These are phyloP conservation scores for Apodemia duryi DNA, from an alignment of 2,888 invertebrate genomes.

Conservation along the genomic window DNA sequence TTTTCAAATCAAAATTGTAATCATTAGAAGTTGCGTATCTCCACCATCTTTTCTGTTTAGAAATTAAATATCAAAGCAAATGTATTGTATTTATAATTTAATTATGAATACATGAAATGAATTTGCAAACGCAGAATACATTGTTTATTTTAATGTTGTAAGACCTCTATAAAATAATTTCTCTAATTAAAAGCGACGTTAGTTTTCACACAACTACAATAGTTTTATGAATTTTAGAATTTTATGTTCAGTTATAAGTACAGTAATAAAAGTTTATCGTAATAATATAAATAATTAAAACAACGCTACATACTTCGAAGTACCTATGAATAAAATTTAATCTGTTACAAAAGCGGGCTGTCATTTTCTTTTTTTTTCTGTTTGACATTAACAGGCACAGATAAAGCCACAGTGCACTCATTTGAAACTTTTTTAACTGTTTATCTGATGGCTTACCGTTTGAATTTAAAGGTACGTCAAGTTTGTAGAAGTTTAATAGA, in stretches of 20 bases:
- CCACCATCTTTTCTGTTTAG: too few relatives aligned
- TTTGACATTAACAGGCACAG: slow-evolving; percentile 74
- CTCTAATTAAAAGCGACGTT: not conserved
- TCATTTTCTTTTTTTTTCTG: slow-evolving; percentile 71
- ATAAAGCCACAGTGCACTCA: slow-evolving; percentile 61
- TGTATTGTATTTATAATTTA: not conserved
- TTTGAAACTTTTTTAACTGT: slow-evolving; percentile 51
- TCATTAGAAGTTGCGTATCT: too few relatives aligned
- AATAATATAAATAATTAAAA: slow-evolving; percentile 17
- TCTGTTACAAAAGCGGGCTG: slow-evolving; percentile 41
- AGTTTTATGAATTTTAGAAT: slow-evolving; percentile 5
- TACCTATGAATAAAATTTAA: slow-evolving; percentile 24
- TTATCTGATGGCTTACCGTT: slow-evolving; percentile 77
- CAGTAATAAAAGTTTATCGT: not conserved
- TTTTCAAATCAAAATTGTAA: too few relatives aligned
- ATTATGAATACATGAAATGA: slow-evolving; percentile 2
- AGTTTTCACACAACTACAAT: slow-evolving; percentile 4
- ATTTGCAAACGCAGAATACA: slow-evolving; percentile 6
- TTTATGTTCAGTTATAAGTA: not conserved
- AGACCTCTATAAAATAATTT: not conserved
- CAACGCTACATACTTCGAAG: slow-evolving; percentile 11
- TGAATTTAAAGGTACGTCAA: slow-evolving; percentile 73
- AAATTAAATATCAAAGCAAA: not conserved
- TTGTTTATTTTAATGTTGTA: slow-evolving; percentile 1
- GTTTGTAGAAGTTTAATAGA: slow-evolving; percentile 73